Base-by-base conservation (phyloP, 1,140 invertebrate genomes). In the Steinernema khuongi region DNA sequence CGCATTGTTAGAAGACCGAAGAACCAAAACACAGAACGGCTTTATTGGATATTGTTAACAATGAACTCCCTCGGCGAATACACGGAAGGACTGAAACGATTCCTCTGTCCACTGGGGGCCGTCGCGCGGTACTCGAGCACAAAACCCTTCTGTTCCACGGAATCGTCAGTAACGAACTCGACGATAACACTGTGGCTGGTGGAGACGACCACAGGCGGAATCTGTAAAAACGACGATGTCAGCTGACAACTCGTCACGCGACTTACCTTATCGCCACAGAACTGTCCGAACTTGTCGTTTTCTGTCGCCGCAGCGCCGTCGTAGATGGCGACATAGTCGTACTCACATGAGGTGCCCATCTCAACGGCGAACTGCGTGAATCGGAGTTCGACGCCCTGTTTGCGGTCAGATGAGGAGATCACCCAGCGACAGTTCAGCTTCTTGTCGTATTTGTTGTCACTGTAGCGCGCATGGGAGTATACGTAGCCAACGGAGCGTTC, bases 91-190 rank as follows among this genome's bases (percentile, higher is more conserved):
- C 22, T 14, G 19, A 14, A 60, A 22, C 50, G 50, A 60, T 60
- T 60, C 50, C 50, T 7, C 19, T 60, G 14, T 2, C 50, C 50
- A 22, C 50, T 60, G 14, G 50, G 50, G 2, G 50, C 22, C 7
- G 50, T 60, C 11, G 19, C 71, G 17, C 71, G 43, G 33, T 79
- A 79, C 41, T 79, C 78, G 14, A 72, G 74, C 1, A 79, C 78
- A 60, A 79, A 79, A n/a, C 78, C 78, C 50, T 80, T 79, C 29
- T 80, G 73, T 41, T 80, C 78, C 22, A 79, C 78, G 4, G 79
- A 41, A 43, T 79, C 79, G 41, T 79, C 78, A 1, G 78, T 71
- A 22, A 74, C 67, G 28, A 79, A 71, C 17, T 79, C 74, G 18
- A 79, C 19, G 0, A 74, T 26, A 0, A 80, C 22, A 17, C 41